Percentiles rank a stretch among this genome's conserved stretches.
These are phyloP conservation scores for Camptogramma bilineatum DNA, from an alignment of 2,888 invertebrate genomes.

Conservation along the genomic window DNA sequence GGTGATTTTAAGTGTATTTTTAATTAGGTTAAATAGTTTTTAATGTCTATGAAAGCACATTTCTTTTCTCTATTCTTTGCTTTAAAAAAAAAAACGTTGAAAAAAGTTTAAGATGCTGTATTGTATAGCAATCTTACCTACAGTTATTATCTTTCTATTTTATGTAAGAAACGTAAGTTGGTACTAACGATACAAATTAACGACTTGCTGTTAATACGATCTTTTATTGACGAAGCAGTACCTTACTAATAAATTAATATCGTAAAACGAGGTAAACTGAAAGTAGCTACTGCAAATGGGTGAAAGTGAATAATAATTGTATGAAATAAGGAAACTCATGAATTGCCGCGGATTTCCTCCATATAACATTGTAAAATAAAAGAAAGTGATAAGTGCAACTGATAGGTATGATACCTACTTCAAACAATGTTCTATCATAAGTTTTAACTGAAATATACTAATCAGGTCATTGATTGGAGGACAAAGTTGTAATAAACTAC, in stretches of 20 bases:
- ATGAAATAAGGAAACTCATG: conserved; percentile 25
- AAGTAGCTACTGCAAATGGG: background rate
- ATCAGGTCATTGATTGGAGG: background rate
- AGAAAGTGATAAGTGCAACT: conserved; percentile 8
- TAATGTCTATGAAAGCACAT: too few species aligned
- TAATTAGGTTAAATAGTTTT: too few species aligned
- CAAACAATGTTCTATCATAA: too few species aligned
- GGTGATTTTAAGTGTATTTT: too few species aligned
- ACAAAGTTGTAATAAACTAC: background rate
- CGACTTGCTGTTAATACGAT: background rate
- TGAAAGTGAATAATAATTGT: conserved; percentile 23
- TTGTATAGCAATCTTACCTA: too few species aligned
- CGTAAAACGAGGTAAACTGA: background rate
- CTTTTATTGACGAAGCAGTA: background rate
- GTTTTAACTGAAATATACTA: background rate
- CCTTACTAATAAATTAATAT: background rate
- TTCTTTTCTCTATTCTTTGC: too few species aligned
- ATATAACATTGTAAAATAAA: conserved; percentile 6
- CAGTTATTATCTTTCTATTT: too few species aligned
- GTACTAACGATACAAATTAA: background rate
- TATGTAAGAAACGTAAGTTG: too few species aligned
- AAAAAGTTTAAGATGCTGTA: too few species aligned
- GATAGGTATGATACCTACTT: background rate
- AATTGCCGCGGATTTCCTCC: conserved; percentile 18
- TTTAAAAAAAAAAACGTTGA: too few species aligned